Conservation (phyloP, 2,888 invertebrate species). For the Sisyra nigra region DNA sequence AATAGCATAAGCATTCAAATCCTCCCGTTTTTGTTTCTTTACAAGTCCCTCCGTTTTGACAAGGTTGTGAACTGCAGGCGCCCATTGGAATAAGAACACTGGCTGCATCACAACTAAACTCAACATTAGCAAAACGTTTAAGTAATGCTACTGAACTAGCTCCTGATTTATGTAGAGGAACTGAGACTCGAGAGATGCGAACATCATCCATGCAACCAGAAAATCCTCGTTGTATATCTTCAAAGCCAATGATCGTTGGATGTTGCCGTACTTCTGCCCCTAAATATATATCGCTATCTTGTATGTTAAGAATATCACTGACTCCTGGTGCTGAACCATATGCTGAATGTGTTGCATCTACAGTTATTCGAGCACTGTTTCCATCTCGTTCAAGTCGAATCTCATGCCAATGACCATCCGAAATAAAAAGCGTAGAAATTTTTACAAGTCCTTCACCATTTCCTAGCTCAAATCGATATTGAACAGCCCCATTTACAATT, state of each 20-base stretch:
- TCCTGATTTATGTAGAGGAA: slow-evolving; percentile 59
- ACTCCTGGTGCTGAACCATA: slow-evolving; percentile 65
- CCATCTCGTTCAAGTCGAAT: slow-evolving; percentile 65
- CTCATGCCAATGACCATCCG: slow-evolving; percentile 76
- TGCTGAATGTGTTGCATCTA: slow-evolving; percentile 58
- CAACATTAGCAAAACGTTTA: slow-evolving; percentile 51
- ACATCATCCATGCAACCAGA: slow-evolving; percentile 85
- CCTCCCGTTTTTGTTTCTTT: slow-evolving; percentile 39
- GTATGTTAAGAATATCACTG: slow-evolving; percentile 72
- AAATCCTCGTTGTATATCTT: slow-evolving; percentile 71
- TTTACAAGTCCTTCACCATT: slow-evolving; percentile 75
- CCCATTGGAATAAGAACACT: slow-evolving; percentile 41
- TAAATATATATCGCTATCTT: slow-evolving; percentile 66
- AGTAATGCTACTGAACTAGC: slow-evolving; percentile 44
- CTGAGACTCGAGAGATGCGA: slow-evolving; percentile 51
- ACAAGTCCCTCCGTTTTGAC: slow-evolving; percentile 57
- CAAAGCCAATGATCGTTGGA: slow-evolving; percentile 51
- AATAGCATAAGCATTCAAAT: slow-evolving; percentile 66
- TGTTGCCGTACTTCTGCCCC: slow-evolving; percentile 70
- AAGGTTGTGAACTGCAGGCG: slow-evolving; percentile 61
- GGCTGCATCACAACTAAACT: slow-evolving; percentile 47
- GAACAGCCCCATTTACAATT: slow-evolving; percentile 69
- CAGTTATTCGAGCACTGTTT: slow-evolving; percentile 57
- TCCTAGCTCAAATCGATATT: slow-evolving; percentile 85
- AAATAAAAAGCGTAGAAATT: slow-evolving; percentile 57